Base-by-base conservation (phyloP, 2,797 vertebrate species). In the Rallus crepitans region DNA sequence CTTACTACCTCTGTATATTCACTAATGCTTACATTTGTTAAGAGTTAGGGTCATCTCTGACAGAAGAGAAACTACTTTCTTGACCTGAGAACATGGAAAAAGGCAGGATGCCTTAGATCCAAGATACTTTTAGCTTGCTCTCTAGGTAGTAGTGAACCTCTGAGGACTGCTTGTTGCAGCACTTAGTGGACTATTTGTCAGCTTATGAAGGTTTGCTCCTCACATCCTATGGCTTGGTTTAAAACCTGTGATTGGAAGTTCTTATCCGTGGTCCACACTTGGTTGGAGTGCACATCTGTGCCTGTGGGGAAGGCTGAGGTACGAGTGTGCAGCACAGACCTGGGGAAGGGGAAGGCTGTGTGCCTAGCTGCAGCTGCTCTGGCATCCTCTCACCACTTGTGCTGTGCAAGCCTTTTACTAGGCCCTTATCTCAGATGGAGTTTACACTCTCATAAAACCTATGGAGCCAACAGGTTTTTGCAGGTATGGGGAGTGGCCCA, bases 401-500 rank as follows among this genome's bases (percentile, higher is more conserved):
- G 89, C 64, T 73, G 68, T 73, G 93, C 52, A 71, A 63, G 64
- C 61, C 72, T 87, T 87, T 93, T 90, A 48, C 60, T 63, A 31
- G 63, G 31, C 40, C 31, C 90, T 96, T 96, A 92, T 94, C 94
- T 93, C 0, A 0, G 75, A 11, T 87, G 66, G 81, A 82, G 60
- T 85, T 95, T 84, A 76, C 47, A 45, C 56, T 84, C n/a, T 45
- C 77, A 89, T 96, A 90, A 93, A 90, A 39, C 35, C 48, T 80
- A 10, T 50, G 73, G 68, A 72, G 63, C 23, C 73, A 77, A 37
- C 83, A 89, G 73, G 88, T 93, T 95, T 95, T 92, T 4, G 7
- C 56, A 87, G 83, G 88, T 93, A 37, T 60, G 70, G 56, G 90
- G 94, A 92, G 90, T 66, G 92, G 90, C 90, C 30, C 53, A 60